phyloP scores from a whole-genome alignment of 2,797 vertebrate genomes.

The Premnoplex brunnescens region DNA sequence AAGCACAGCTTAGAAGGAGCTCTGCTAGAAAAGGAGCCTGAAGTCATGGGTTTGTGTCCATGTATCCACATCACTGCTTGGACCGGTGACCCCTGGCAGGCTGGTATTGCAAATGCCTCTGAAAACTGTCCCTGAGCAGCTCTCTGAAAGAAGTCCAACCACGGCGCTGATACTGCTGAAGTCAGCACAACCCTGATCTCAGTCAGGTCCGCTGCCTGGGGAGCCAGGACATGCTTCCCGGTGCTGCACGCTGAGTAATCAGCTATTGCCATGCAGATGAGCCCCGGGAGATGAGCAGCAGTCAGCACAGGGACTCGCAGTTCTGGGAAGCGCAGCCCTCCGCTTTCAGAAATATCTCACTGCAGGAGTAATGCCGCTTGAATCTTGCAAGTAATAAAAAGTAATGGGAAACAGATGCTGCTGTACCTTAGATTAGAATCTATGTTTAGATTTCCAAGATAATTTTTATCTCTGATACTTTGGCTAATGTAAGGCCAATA shows the following conservation, averaged over 20 bases:
- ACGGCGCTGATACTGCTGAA: not conserved
- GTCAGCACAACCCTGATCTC: not conserved
- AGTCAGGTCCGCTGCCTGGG: not conserved
- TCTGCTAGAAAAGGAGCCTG: not conserved
- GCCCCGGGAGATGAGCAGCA: slow-evolving; percentile 6
- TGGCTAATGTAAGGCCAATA: slow-evolving; percentile 23
- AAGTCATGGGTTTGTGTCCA: not conserved
- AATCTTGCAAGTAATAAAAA: slow-evolving; percentile 61
- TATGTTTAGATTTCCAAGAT: slow-evolving; percentile 66
- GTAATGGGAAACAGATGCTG: slow-evolving; percentile 72
- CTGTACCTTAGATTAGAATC: slow-evolving; percentile 67
- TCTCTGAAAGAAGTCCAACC: not conserved
- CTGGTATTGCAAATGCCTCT: not conserved
- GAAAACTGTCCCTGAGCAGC: not conserved
- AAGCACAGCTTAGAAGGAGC: not conserved
- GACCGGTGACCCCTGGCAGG: not conserved
- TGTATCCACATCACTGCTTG: not conserved
- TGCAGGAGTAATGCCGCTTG: slow-evolving; percentile 45
- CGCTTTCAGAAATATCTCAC: slow-evolving; percentile 29
- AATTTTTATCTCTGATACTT: slow-evolving; percentile 37
- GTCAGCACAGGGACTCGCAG: not conserved
- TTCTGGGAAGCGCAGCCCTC: slow-evolving; percentile 49
- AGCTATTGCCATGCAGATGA: slow-evolving; percentile 52
- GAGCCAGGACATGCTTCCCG: not conserved
- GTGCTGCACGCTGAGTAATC: not conserved